Base-by-base conservation (phyloP, 1,140 invertebrate species). In the Drosophila saltans region DNA sequence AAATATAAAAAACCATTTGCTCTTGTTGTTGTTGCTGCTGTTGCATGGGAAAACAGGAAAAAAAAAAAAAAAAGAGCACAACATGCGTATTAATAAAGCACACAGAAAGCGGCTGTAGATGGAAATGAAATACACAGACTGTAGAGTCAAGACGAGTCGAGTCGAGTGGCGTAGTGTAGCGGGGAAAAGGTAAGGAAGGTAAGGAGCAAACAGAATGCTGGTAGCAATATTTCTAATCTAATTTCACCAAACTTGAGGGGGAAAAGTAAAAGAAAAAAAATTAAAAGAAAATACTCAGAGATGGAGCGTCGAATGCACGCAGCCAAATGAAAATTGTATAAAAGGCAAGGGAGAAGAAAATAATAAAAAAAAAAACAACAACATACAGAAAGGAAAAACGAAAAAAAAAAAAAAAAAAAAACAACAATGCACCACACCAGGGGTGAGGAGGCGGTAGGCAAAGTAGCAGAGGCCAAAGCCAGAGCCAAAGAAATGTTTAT, bases 211-310 rank as follows among this genome's bases (percentile, higher is more conserved):
- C 73, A 78, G 85, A 88, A 84, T 89, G 85, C 84, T 89, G 81
- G 80, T 90, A 89, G 84, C 84, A 84, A 81, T 90, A 89, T 89
- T 89, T 84, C 78, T 89, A 89, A 89, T 89, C 84, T 89, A 89
- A 89, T 89, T 89, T 90, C 75, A 62, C 63, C 80, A 89, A 90
- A 89, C 74, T 73, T 69, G 60, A 59, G 70, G 71, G 63, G 40
- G 67, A 36, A 36, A 36, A 36, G 28, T 2, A 30, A 30, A 45
- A 65, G 41, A 67, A 16, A 75, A 78, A 82, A 84, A 86, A 86
- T 79, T 86, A 88, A 86, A 89, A 88, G 76, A 83, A 89, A 86
- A 86, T 86, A 86, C 73, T 81, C 68, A 56, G 59, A 66, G 73
- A 58, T 68, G 69, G 66, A 68, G 67, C 67, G 63, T 39, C 63